Evolutionary conservation across 2,113 vertebrate species (phyloP), one percentile per base, ranked within the genome.

Genomic region (Misgurnus anguillicaudatus): DNA sequence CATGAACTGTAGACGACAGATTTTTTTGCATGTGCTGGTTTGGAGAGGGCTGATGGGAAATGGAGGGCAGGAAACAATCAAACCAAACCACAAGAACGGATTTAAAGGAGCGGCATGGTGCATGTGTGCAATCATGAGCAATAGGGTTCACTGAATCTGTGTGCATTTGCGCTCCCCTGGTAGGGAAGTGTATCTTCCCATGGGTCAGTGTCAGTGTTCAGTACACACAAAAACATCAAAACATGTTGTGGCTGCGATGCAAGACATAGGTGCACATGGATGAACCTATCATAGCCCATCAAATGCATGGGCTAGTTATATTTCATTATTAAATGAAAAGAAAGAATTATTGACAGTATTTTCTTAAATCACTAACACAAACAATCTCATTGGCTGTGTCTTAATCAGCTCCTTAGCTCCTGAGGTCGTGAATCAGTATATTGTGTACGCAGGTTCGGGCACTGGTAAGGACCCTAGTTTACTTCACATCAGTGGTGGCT

Each of bases 191-290:
- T 45, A 60, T 8, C 10, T 0, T 10, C 71, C 71, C 39, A 36
- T 62, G 57, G 57, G 57, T 47, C 71, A 62, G 17, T 74, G 55
- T 11, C 70, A 42, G 55, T 45, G 55, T 62, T 57, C 72, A 74
- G 72, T 31, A 62, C 57, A 45, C 66, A 51, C 71, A 74, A 47
- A 74, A 61, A 57, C 48, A 71, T 69, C 51, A 69, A 51, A 69
- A 72, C 38, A 73, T 73, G 53, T 58, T 62, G 71, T 36, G 57
- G 47, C 71, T 74, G 21, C 47, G 21, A 62, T n/a, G 55, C 45
- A 45, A 36, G 21, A 5, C 31, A 51, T 11, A 64, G 17, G 14
- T 45, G 64, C 21, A 75, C 73, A 64, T 10, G 1, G 9, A 14
- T 16, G 14, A 24, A 57, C 7, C 53, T 9, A 17, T 19, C 7